These are phyloP conservation scores for Nycticebus coucang DNA, from an alignment of 2,113 vertebrate species.

Conservation along the genomic window DNA sequence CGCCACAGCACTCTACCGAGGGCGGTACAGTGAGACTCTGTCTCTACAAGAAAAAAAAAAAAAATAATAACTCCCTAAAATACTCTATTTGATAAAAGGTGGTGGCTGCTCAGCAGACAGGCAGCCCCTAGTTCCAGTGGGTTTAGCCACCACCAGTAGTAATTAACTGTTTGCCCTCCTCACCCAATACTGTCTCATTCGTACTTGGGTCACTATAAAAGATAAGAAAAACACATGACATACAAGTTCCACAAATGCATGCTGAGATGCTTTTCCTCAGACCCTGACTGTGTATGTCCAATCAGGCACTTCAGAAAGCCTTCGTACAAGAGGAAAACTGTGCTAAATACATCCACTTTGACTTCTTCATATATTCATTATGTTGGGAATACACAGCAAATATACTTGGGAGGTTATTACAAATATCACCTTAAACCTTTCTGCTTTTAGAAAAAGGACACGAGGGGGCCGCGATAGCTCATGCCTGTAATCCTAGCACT, in stretches of 20 bases:
- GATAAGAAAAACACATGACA: not conserved
- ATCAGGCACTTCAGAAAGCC: not conserved
- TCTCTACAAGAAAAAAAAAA: too few species aligned
- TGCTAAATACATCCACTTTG: not conserved
- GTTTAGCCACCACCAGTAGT: not conserved
- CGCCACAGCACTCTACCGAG: too few species aligned
- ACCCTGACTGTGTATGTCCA: not conserved
- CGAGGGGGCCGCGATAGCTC: too few species aligned
- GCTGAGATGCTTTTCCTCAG: not conserved
- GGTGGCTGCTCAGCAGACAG: not conserved
- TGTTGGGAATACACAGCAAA: not conserved
- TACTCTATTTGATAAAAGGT: not conserved
- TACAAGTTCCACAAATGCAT: not conserved
- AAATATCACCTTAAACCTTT: not conserved
- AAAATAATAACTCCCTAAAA: not conserved
- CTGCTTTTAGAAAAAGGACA: not conserved
- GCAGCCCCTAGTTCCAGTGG: not conserved
- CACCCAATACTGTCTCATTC: accelerated
- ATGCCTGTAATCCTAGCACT: too few species aligned
- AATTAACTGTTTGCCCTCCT: not conserved
- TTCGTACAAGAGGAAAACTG: not conserved
- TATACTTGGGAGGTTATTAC: not conserved
- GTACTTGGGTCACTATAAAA: not conserved
- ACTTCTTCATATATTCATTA: not conserved
- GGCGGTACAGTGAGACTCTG: too few species aligned